A percentile compares a stretch with the other conserved stretches of the same genome.
These are phyloP conservation scores for Coryphaenoides rupestris DNA, from an alignment of 2,113 vertebrate genomes.

Conservation along the genomic window DNA sequence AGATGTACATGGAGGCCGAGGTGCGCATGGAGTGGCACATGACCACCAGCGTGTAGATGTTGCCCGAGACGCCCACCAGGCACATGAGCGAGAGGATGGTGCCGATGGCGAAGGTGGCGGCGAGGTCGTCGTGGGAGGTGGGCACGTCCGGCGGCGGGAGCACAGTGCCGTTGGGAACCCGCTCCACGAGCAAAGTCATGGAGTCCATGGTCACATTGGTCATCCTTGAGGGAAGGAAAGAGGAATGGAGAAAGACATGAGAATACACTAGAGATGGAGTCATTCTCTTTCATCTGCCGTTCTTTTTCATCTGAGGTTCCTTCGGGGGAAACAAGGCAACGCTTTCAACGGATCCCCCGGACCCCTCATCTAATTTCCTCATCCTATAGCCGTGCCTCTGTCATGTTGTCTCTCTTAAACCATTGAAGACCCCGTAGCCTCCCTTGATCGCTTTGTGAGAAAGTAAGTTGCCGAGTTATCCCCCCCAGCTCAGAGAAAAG, in stretches of 20 bases:
- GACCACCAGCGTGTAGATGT: constrained; percentile 87
- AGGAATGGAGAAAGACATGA: neutral
- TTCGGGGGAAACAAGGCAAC: neutral
- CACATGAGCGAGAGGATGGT: constrained; percentile 87
- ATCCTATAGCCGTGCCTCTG: neutral
- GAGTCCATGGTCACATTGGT: constrained; percentile 69
- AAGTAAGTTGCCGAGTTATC: neutral
- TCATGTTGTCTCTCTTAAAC: no score
- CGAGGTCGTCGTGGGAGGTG: constrained; percentile 72
- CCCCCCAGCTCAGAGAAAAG: neutral
- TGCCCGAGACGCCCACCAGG: constrained; percentile 81
- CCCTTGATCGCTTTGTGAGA: no score
- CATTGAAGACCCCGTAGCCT: no score
- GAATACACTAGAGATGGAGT: neutral
- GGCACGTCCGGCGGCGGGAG: neutral
- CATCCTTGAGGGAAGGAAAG: constrained; percentile 44
- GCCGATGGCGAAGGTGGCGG: constrained; percentile 81
- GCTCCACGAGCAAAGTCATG: constrained; percentile 56
- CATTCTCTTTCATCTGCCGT: neutral
- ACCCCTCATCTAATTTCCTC: neutral
- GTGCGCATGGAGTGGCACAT: constrained; percentile 86
- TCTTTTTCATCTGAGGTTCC: neutral
- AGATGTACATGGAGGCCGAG: constrained; percentile 90
- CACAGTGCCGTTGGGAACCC: constrained; percentile 57
- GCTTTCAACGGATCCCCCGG: no score